Percentiles rank a stretch among this genome's conserved stretches.
phyloP scores from a whole-genome alignment of 2,113 vertebrate genomes.

The Regulus satrapa region DNA sequence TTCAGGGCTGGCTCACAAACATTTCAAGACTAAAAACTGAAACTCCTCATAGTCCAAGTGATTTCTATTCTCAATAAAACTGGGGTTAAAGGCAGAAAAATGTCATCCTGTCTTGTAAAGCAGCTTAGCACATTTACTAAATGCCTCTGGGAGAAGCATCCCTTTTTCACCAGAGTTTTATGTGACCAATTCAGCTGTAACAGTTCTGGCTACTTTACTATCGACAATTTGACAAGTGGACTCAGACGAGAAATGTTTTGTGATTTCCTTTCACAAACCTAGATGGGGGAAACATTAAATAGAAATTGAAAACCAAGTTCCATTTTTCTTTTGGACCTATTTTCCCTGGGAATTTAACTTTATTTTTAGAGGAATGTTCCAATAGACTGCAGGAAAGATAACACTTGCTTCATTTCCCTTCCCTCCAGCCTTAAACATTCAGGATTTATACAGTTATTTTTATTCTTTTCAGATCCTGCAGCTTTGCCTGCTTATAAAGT shows the following conservation, averaged over 20 bases:
- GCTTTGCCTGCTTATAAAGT: conserved; percentile 57
- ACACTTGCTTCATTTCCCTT: conserved; percentile 36
- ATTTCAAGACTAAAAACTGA: not conserved
- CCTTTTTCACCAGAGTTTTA: conserved; percentile 41
- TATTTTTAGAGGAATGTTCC: conserved; percentile 28
- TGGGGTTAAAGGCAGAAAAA: conserved; percentile 27
- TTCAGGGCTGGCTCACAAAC: not conserved
- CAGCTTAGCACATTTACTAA: conserved; percentile 22
- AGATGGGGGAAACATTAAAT: conserved; percentile 8
- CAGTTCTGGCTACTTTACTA: conserved; percentile 39
- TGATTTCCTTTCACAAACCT: conserved; percentile 29
- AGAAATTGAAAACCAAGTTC: not conserved
- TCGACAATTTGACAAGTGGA: conserved; percentile 33
- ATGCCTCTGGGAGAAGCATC: conserved; percentile 36
- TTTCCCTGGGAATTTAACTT: conserved; percentile 39
- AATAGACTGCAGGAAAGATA: not conserved
- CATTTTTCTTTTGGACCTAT: conserved; percentile 12
- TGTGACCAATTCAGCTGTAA: conserved; percentile 47
- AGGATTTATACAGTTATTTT: conserved; percentile 56
- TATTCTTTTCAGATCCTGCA: conserved; percentile 48
- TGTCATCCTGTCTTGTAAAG: conserved; percentile 35
- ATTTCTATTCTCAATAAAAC: conserved; percentile 28
- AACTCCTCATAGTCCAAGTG: not conserved
- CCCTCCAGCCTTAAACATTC: conserved; percentile 31
- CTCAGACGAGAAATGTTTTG: conserved; percentile 26